Evolutionary conservation across 2,113 vertebrate species (phyloP).

Genomic region (Apteryx owenii): DNA sequence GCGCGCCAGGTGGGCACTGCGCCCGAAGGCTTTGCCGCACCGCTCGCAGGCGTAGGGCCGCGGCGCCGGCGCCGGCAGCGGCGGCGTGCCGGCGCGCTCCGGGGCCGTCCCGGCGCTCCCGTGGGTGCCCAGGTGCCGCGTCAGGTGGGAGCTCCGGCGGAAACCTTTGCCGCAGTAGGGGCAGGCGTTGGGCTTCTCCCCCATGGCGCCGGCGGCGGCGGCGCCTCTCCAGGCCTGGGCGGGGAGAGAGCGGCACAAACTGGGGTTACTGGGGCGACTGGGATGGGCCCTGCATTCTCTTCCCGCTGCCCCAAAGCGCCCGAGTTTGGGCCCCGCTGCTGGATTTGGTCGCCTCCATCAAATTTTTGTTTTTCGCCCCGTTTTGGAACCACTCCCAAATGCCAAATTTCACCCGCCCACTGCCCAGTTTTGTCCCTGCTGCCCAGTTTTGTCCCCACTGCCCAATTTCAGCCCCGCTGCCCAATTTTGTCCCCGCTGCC

Average conservation of each 20-base stretch:
- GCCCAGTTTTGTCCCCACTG: too few species aligned
- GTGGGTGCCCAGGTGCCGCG: conserved; percentile 17
- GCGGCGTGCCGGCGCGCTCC: neutral
- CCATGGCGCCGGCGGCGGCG: neutral
- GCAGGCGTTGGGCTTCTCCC: neutral
- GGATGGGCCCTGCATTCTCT: too few species aligned
- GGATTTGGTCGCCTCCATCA: too few species aligned
- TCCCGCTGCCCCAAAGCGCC: too few species aligned
- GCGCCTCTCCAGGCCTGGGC: neutral
- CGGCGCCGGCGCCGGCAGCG: neutral
- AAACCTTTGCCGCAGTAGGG: conserved; percentile 31
- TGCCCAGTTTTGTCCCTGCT: too few species aligned
- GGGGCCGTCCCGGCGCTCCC: neutral
- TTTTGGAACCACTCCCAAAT: too few species aligned
- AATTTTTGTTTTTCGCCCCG: too few species aligned
- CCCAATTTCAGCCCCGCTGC: too few species aligned
- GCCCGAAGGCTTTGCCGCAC: conserved; percentile 60
- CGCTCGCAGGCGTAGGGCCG: conserved; percentile 47
- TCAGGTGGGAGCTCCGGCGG: neutral
- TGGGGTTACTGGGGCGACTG: neutral
- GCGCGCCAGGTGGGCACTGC: conserved; percentile 44
- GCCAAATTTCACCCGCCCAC: too few species aligned
- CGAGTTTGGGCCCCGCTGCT: too few species aligned
- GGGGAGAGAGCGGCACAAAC: neutral
- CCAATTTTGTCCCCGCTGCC: too few species aligned